These are phyloP conservation scores for Armadillidium nasatum DNA, from an alignment of 1,140 invertebrate species.

Conservation along the genomic window DNA sequence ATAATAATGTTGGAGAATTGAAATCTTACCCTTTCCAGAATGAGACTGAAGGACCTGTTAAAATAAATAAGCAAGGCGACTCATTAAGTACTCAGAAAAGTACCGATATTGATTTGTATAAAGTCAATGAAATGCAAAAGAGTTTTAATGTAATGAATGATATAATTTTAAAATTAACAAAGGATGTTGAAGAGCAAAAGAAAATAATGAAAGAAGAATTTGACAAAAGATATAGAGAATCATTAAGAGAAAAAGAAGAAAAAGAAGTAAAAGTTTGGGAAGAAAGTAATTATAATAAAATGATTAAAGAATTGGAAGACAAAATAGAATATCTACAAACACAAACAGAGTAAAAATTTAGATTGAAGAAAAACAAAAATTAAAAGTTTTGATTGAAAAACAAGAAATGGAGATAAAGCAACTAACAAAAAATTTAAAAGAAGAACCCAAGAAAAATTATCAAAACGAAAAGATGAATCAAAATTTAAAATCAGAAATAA, in stretches of 20 bases:
- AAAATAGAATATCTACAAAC: background rate
- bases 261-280: background rate
- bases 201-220: constrained; percentile 28
- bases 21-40: background rate
- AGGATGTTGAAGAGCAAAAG: constrained; percentile 35
- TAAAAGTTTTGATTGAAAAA: background rate
- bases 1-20: background rate
- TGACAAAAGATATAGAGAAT: constrained; percentile 23
- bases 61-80: background rate
- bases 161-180: constrained; percentile 26
- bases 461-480: background rate
- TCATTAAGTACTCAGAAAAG: background rate
- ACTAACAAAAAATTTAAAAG: background rate
- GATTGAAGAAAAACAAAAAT: background rate
- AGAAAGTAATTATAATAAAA: background rate
- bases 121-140: constrained; percentile 31
- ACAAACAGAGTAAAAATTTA: background rate
- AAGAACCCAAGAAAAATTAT: background rate
- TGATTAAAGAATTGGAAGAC: background rate
- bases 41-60: background rate
- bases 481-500: too few species aligned
- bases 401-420: background rate
- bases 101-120: constrained; percentile 33
- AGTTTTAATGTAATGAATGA: constrained; percentile 34
- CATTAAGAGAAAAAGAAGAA: background rate